These are phyloP conservation scores for Ectemnius lituratus DNA, from an alignment of 2,888 invertebrate genomes.

Conservation along the genomic window DNA sequence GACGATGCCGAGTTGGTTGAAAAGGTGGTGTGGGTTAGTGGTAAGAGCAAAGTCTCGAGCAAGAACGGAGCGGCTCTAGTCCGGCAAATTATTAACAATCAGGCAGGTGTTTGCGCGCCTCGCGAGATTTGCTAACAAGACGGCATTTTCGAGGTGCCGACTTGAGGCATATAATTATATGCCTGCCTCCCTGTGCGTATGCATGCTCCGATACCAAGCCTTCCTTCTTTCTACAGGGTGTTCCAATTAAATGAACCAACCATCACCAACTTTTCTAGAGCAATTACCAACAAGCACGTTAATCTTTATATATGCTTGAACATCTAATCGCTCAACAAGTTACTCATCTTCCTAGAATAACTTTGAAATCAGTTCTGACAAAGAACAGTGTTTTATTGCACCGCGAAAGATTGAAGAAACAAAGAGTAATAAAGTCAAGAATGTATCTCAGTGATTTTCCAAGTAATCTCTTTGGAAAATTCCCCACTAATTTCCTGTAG, in stretches of 20 bases:
- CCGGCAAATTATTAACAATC: conserved; percentile 73
- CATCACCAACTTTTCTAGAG: neutral
- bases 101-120: conserved; percentile 70
- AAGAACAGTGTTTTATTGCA: too few relatives aligned
- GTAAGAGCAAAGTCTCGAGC: neutral
- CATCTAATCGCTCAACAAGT: too few relatives aligned
- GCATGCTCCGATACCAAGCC: conserved; percentile 54
- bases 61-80: conserved; percentile 54
- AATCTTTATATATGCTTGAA: neutral
- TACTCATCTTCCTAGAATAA: too few relatives aligned
- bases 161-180: conserved; percentile 72
- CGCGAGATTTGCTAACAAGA: conserved; percentile 72
- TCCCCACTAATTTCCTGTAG: too few relatives aligned
- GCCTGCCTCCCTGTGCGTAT: conserved; percentile 63
- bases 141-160: conserved; percentile 72
- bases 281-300: neutral
- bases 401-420: too few relatives aligned
- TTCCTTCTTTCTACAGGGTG: conserved; percentile 57
- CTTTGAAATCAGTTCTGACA: too few relatives aligned
- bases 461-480: too few relatives aligned
- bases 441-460: conserved; percentile 1
- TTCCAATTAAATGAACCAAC: conserved; percentile 34
- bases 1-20: conserved; percentile 1
- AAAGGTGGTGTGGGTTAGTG: conserved; percentile 10
- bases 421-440: neutral